phyloP scores from a whole-genome alignment of 2,113 vertebrate genomes.

The Zapornia atra region DNA sequence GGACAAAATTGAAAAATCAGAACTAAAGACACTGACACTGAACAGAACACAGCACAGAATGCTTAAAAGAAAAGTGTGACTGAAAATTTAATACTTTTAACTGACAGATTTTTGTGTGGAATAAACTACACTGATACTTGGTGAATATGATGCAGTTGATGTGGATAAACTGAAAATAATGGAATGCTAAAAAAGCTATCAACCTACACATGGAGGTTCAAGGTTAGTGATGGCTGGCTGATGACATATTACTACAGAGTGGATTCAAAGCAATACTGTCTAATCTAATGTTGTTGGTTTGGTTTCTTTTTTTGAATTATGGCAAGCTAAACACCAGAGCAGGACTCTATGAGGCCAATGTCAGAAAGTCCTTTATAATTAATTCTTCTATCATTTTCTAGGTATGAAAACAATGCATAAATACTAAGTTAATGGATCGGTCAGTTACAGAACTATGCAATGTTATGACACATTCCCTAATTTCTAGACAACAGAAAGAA shows the following conservation, averaged over 20 bases:
- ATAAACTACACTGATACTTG: slow-evolving; percentile 74
- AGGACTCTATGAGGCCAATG: slow-evolving; percentile 4
- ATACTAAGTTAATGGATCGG: background rate
- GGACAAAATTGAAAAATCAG: slow-evolving; percentile 93
- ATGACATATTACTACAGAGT: slow-evolving; percentile 66
- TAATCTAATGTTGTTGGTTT: background rate
- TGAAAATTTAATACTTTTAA: slow-evolving; percentile 74
- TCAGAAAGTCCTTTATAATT: slow-evolving; percentile 10
- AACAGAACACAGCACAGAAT: slow-evolving; percentile 85
- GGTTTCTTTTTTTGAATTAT: background rate
- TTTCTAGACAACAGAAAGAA: background rate
- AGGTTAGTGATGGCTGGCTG: slow-evolving; percentile 79
- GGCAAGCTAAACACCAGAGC: slow-evolving; percentile 65
- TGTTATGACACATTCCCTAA: slow-evolving; percentile 16
- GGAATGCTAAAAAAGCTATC: slow-evolving; percentile 75
- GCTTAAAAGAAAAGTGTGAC: slow-evolving; percentile 82
- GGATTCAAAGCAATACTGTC: slow-evolving; percentile 57
- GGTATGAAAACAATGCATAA: slow-evolving; percentile 42
- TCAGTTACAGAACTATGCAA: slow-evolving; percentile 5
- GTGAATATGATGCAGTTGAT: slow-evolving; percentile 70
- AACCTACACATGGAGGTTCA: slow-evolving; percentile 70
- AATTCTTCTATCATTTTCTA: slow-evolving; percentile 7
- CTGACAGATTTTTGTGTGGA: slow-evolving; percentile 73
- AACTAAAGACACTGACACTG: slow-evolving; percentile 84
- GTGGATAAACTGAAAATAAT: slow-evolving; percentile 74